These are phyloP conservation scores for Drosophila antonietae DNA, from an alignment of 2,888 invertebrate species.

Conservation along the genomic window DNA sequence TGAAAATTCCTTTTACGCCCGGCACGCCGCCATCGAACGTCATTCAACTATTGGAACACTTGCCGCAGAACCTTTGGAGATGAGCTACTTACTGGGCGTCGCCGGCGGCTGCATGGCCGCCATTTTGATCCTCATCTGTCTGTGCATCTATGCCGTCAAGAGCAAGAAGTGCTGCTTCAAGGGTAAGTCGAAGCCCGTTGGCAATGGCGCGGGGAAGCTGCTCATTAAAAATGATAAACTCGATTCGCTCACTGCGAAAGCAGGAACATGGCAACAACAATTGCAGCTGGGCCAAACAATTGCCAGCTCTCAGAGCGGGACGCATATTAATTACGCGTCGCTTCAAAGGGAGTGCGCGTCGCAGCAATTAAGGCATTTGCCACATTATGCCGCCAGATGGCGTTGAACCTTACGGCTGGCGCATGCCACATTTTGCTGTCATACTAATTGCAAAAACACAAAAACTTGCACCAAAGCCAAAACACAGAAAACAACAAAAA, in stretches of 20 bases:
- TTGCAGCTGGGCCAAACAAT: constrained; percentile 39
- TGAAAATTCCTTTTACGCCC: constrained; percentile 48
- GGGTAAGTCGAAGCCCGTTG: constrained; percentile 85
- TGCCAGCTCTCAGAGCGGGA: constrained; percentile 39
- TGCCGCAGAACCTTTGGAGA: constrained; percentile 86
- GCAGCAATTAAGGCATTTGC: constrained; percentile 75
- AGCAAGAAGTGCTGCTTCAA: constrained; percentile 88
- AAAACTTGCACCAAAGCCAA: constrained; percentile 60
- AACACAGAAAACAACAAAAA: constrained; percentile 43
- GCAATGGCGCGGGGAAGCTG: background rate
- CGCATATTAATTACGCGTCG: constrained; percentile 66
- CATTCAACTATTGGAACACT: constrained; percentile 19
- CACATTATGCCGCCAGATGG: constrained; percentile 62
- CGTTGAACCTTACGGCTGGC: constrained; percentile 45
- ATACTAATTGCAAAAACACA: constrained; percentile 74
- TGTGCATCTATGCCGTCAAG: constrained; percentile 87
- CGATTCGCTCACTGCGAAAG: constrained; percentile 6
- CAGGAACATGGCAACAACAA: constrained; percentile 10
- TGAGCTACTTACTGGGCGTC: constrained; percentile 87
- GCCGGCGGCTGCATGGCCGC: constrained; percentile 86
- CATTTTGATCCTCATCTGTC: constrained; percentile 86
- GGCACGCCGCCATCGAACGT: constrained; percentile 32
- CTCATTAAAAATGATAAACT: constrained; percentile 50
- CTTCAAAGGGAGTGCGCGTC: constrained; percentile 51
- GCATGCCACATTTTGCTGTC: constrained; percentile 48